phyloP scores from a whole-genome alignment of 2,888 invertebrate genomes.

The Drosophila neotestacea region DNA sequence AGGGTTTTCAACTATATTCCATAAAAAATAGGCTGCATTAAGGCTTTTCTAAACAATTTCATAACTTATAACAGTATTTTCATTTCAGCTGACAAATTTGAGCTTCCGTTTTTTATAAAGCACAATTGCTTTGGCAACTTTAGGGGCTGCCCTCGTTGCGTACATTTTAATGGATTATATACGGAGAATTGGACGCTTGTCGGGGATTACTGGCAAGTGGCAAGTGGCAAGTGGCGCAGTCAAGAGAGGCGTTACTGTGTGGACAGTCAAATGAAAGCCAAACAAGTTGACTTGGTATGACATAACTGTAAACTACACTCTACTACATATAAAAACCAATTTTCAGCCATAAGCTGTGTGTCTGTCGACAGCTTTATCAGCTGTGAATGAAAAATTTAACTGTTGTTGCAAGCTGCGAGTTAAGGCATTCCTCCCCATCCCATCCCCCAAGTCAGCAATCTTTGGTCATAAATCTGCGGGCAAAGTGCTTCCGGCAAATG shows the following conservation, averaged over 20 bases:
- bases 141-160: slow-evolving; percentile 18
- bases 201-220: slow-evolving; percentile 56
- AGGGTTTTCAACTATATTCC: too few relatives aligned
- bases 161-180: slow-evolving; percentile 60
- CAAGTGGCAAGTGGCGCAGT: slow-evolving; percentile 53
- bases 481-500: slow-evolving; percentile 68
- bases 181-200: slow-evolving; percentile 58
- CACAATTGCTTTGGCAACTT: slow-evolving; percentile 6
- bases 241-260: slow-evolving; percentile 50
- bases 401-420: slow-evolving; percentile 11
- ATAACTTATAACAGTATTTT: too few relatives aligned
- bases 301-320: slow-evolving; percentile 53
- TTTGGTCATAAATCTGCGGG: slow-evolving; percentile 62
- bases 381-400: slow-evolving; percentile 38
- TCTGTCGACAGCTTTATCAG: slow-evolving; percentile 60
- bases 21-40: too few relatives aligned
- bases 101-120: too few relatives aligned
- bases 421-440: slow-evolving; percentile 4
- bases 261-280: slow-evolving; percentile 78
- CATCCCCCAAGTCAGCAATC: background rate
- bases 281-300: slow-evolving; percentile 67
- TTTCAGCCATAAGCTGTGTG: slow-evolving; percentile 10
- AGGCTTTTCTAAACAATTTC: too few relatives aligned
- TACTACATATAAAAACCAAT: slow-evolving; percentile 11
- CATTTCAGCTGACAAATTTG: too few relatives aligned